Evolutionary conservation across 2,888 invertebrate species (phyloP).

Genomic region (Amiota communis): DNA sequence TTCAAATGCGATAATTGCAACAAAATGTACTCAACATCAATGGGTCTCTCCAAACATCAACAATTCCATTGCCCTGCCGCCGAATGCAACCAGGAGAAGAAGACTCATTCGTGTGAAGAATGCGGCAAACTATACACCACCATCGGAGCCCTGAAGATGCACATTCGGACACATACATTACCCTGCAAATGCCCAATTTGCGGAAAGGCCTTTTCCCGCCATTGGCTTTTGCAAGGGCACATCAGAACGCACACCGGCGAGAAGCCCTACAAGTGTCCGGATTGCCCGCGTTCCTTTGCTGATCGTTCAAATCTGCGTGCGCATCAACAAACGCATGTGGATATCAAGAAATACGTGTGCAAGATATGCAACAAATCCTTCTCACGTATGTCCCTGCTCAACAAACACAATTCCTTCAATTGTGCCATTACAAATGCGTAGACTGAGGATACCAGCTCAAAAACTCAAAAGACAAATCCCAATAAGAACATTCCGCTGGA

Average conservation of each 20-base stretch:
- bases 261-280: slow-evolving; percentile 71
- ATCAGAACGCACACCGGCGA: slow-evolving; percentile 72
- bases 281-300: slow-evolving; percentile 71
- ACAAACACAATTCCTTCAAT: slow-evolving; percentile 70
- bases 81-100: slow-evolving; percentile 86
- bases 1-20: slow-evolving; percentile 94
- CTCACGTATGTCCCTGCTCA: slow-evolving; percentile 72
- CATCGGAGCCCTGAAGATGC: slow-evolving; percentile 72
- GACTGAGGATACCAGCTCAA: slow-evolving; percentile 35
- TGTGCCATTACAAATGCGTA: slow-evolving; percentile 69
- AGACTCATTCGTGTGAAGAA: slow-evolving; percentile 76
- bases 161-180: slow-evolving; percentile 71
- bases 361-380: slow-evolving; percentile 71
- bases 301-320: slow-evolving; percentile 73
- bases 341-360: slow-evolving; percentile 72
- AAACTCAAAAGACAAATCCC: slow-evolving; percentile 17
- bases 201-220: slow-evolving; percentile 72
- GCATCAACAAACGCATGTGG: slow-evolving; percentile 72
- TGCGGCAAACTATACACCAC: slow-evolving; percentile 72
- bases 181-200: slow-evolving; percentile 73
- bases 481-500: slow-evolving; percentile 58
- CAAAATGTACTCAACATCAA: slow-evolving; percentile 96
- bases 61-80: slow-evolving; percentile 95
- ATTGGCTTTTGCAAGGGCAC: slow-evolving; percentile 72
- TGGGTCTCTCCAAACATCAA: slow-evolving; percentile 94